Percentiles rank a stretch among this genome's conserved stretches.
Evolutionary conservation across 2,888 invertebrate species (phyloP).

Genomic region (Argynnis bischoffii): DNA sequence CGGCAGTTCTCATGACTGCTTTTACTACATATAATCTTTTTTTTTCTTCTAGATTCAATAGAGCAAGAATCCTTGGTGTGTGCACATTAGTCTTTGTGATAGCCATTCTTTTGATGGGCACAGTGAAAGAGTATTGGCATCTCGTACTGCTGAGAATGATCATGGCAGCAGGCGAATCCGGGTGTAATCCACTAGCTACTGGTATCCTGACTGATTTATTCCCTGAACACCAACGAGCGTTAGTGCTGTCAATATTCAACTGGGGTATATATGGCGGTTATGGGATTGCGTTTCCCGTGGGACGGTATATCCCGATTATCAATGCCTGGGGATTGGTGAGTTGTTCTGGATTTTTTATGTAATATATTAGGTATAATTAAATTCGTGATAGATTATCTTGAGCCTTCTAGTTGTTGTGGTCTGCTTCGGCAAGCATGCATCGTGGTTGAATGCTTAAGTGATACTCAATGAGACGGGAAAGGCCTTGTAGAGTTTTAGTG

Average conservation of each 20-base stretch:
- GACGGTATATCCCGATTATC: slow-evolving; percentile 89
- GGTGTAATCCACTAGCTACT: slow-evolving; percentile 93
- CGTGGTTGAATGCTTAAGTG: too few species aligned
- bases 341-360: slow-evolving; percentile 34
- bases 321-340: slow-evolving; percentile 89
- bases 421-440: too few species aligned
- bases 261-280: slow-evolving; percentile 98
- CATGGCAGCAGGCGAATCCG: slow-evolving; percentile 93
- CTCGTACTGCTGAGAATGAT: slow-evolving; percentile 92
- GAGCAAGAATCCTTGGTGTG: slow-evolving; percentile 88
- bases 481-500: too few species aligned
- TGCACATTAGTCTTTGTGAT: slow-evolving; percentile 91
- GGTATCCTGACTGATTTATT: slow-evolving; percentile 92
- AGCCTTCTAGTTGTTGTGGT: too few species aligned
- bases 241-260: slow-evolving; percentile 96
- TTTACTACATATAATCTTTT: not conserved
- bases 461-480: too few species aligned
- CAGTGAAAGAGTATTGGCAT: slow-evolving; percentile 94
- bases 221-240: slow-evolving; percentile 89
- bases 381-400: too few species aligned
- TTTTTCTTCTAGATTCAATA: slow-evolving; percentile 78
- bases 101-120: slow-evolving; percentile 92
- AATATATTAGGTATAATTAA: not conserved
- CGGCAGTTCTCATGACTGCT: too few species aligned
- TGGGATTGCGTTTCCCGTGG: slow-evolving; percentile 95